A percentile compares a stretch with the other conserved stretches of the same genome.
These are phyloP conservation scores for Nomada goodeniana DNA, from an alignment of 2,888 invertebrate species.

Conservation along the genomic window DNA sequence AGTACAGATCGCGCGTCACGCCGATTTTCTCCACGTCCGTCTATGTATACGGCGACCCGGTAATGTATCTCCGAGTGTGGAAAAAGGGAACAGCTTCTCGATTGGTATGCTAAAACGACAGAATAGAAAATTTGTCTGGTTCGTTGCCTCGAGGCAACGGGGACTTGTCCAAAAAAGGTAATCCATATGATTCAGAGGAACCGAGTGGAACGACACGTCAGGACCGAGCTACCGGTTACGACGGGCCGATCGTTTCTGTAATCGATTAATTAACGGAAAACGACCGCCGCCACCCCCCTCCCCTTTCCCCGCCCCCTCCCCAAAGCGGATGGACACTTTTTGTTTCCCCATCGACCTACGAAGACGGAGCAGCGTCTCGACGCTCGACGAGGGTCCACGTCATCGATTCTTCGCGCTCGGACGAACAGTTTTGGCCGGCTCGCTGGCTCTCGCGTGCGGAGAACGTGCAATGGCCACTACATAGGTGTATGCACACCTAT, in stretches of 20 bases:
- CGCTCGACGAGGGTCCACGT: conserved; percentile 52
- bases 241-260: conserved; percentile 37
- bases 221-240: conserved; percentile 26
- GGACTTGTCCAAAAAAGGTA: conserved; percentile 50
- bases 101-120: conserved; percentile 4
- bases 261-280: conserved; percentile 52
- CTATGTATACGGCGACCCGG: background rate
- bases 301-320: no score
- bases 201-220: conserved; percentile 16
- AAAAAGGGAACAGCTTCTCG: background rate
- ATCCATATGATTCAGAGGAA: conserved; percentile 32
- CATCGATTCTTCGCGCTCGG: conserved; percentile 67
- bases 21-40: no score
- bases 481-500: conserved; percentile 68
- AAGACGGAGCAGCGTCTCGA: conserved; percentile 30
- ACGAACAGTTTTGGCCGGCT: conserved; percentile 65
- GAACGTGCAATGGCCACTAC: conserved; percentile 65
- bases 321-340: background rate
- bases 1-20: no score
- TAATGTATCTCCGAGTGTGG: background rate
- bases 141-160: conserved; percentile 3
- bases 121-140: conserved; percentile 8
- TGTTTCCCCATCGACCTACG: background rate
- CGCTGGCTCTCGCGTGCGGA: conserved; percentile 54
- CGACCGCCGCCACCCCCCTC: background rate